Base-by-base conservation (phyloP, 2,113 vertebrate species). In the Toxostoma redivivum region DNA sequence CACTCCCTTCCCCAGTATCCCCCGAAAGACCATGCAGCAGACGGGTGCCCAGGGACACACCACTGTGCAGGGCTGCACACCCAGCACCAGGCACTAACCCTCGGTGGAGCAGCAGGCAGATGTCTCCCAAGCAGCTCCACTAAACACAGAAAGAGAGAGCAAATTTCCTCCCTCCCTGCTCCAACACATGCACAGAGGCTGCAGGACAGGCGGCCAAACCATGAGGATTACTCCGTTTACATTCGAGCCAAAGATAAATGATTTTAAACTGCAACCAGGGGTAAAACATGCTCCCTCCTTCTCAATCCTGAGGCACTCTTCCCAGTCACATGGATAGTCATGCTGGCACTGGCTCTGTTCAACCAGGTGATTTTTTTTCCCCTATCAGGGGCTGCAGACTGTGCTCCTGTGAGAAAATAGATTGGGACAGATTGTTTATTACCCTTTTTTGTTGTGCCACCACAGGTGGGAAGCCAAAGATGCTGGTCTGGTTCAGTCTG, bases 41-140 rank as follows among this genome's bases (percentile, higher is more conserved):
- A 45, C 24, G 16, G 44, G 9, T 25, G 23, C 9, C 3, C 2
- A 30, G 30, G 31, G 73, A 6, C 30, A 17, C 40, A 4, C 12
- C 30, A 12, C n/a, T 3, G 10, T 9, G 28, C 69, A 60, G 45
- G 56, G 66, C 44, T 51, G 89, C 4, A 2, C 38, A 7, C 17
- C 15, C 28, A 23, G 28, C 47, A 33, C 11, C 44, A 21, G 37
- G 35, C 48, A 5, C 44, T 18, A 12, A 54, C 5, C 37, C 70
- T 15, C 3, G 0, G 13, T 0, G 69, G 25, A 25, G 87, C n/a
- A 35, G 69, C 45, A 23, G 58, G 62, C 64, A 50, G 40, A 45
- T 1, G 0, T 21, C 33, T 80, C 67, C 64, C 67, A 31, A 45
- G 37, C 35, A 2, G 61, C 72, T 50, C 45, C 1, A 0, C 53